Evolutionary conservation across 2,888 invertebrate species (phyloP).

Genomic region (Catocala fraxini): DNA sequence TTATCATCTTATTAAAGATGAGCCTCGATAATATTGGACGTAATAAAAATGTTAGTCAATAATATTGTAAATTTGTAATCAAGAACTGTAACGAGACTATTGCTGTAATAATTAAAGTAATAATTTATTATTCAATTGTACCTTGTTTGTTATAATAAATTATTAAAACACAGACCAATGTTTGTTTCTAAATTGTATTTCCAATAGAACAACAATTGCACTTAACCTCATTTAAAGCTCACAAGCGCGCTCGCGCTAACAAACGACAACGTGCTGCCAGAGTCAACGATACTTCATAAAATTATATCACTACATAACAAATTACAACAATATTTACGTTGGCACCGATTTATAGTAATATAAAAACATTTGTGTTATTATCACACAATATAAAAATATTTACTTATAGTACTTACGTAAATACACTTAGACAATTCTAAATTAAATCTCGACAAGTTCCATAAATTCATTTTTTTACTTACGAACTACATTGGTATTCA

Average conservation of each 20-base stretch:
- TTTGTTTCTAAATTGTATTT: conserved; percentile 82
- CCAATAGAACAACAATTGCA: conserved; percentile 85
- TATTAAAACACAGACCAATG: conserved; percentile 57
- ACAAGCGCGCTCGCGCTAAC: conserved; percentile 53
- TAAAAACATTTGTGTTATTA: conserved; percentile 83
- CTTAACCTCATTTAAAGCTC: conserved; percentile 81
- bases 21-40: conserved; percentile 10
- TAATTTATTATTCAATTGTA: conserved; percentile 43
- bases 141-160: conserved; percentile 48
- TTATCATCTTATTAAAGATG: conserved; percentile 6
- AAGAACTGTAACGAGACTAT: conserved; percentile 20
- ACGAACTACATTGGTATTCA: conserved; percentile 77
- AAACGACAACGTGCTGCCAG: conserved; percentile 70
- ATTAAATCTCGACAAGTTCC: conserved; percentile 83
- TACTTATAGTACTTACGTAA: conserved; percentile 81
- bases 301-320: conserved; percentile 86
- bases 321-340: conserved; percentile 87
- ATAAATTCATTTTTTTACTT: conserved; percentile 82
- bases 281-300: conserved; percentile 83
- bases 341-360: conserved; percentile 84
- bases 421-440: conserved; percentile 79
- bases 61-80: conserved; percentile 15
- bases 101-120: conserved; percentile 22
- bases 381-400: conserved; percentile 86
- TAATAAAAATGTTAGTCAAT: conserved; percentile 30